phyloP scores from a whole-genome alignment of 1,140 invertebrate species.

The Drosophila varians region DNA sequence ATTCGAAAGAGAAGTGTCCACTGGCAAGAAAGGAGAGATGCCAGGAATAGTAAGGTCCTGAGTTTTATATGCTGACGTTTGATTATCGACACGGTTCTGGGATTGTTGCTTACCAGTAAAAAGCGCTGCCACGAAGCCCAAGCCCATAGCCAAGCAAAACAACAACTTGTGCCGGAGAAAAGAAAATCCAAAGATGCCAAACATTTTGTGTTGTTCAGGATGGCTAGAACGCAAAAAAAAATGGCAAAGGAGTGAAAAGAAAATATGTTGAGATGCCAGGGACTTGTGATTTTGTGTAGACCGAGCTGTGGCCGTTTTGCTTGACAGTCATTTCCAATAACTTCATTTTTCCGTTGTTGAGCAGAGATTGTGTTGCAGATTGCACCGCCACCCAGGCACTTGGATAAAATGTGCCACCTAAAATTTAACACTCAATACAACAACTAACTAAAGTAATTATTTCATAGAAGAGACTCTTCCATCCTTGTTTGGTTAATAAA shows the following conservation, averaged over 20 bases:
- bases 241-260: not conserved
- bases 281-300: constrained; percentile 44
- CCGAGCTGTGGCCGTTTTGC: constrained; percentile 63
- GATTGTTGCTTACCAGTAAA: constrained; percentile 40
- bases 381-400: constrained; percentile 51
- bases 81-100: constrained; percentile 71
- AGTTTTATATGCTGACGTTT: constrained; percentile 79
- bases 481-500: no score
- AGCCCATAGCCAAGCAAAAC: constrained; percentile 11
- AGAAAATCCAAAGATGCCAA: constrained; percentile 73
- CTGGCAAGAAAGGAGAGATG: constrained; percentile 26
- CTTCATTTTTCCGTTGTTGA: constrained; percentile 81
- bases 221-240: constrained; percentile 32
- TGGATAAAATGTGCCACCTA: not conserved
- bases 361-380: constrained; percentile 80
- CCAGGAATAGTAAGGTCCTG: constrained; percentile 61
- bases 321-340: constrained; percentile 81
- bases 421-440: no score
- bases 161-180: constrained; percentile 44
- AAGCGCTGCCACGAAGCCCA: constrained; percentile 60
- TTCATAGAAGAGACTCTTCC: no score
- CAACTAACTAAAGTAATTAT: no score
- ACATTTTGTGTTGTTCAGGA: constrained; percentile 60
- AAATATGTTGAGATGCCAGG: constrained; percentile 35
- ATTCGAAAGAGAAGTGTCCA: constrained; percentile 40